Base-by-base conservation (phyloP, 1,140 invertebrate species). In the Lepidostoma basale region DNA sequence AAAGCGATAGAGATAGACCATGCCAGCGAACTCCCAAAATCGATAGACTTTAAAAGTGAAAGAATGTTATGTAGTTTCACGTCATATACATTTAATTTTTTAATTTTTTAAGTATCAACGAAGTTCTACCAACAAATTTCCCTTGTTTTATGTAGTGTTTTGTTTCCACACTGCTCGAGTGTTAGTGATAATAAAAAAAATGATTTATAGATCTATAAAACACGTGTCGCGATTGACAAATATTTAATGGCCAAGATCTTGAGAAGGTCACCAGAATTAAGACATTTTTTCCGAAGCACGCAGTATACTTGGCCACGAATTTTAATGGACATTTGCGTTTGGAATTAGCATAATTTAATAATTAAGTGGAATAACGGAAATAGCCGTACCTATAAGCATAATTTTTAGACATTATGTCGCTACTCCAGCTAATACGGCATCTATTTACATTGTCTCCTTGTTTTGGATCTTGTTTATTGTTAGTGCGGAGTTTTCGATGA, bases 331-430 rank as follows among this genome's bases (percentile, higher is more conserved):
- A 56, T 56, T 56, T 28, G 14, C 30, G 1, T 36, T 12, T 16
- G 25, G n/a, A 56, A 56, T 56, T 56, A 33, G 0, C 52, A 56
- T 56, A 36, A 18, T 30, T 56, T 20, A 36, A 22, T 36, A 36
- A 56, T 56, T 36, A 56, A 36, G 10, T 8, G n/a, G 6, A 16
- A 12, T 56, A 56, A 56, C 52, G 52, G 52, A 56, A 56, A 56
- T 56, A 26, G 25, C 14, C 14, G 14, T 56, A 4, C 16, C 12
- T 18, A 45, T 22, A 45, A 45, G 16, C 14, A 36, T 36, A 5
- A 36, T 10, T 47, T 47, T 47, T 18, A 20, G n/a, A 47, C 16
- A 47, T 47, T 23, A 25, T 47, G 20, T 47, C 18, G 18, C 10
- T 18, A 47, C 20, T 47, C n/a, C n/a, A n/a, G n/a, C n/a, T n/a